Conservation (phyloP, 2,888 invertebrate genomes). For the Archips xylosteana region DNA sequence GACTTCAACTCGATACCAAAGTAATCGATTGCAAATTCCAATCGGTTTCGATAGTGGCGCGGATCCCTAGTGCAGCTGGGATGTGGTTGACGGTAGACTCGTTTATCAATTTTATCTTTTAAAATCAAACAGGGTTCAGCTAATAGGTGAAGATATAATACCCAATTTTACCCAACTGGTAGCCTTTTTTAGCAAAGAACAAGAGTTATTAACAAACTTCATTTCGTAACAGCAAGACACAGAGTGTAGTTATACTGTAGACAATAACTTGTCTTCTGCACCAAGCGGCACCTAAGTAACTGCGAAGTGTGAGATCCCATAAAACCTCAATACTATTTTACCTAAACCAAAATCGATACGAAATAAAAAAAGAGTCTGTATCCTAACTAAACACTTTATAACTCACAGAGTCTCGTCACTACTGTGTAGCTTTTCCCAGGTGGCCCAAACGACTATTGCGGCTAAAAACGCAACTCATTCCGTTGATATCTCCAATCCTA, state of each 20-base stretch:
- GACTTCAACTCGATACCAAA: slow-evolving; percentile 8
- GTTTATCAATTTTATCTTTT: not conserved
- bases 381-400: slow-evolving; percentile 2
- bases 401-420: slow-evolving; percentile 17
- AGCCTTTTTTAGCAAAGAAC: not conserved
- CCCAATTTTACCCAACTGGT: not conserved
- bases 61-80: not conserved
- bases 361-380: not conserved
- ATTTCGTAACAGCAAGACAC: not conserved
- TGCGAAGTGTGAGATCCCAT: not conserved
- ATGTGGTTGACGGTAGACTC: not conserved
- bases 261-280: not conserved
- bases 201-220: not conserved
- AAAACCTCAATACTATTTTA: not conserved
- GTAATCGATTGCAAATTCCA: slow-evolving; percentile 5
- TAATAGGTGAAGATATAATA: not conserved
- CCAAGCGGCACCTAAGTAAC: not conserved
- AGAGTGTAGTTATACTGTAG: not conserved
- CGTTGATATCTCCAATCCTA: slow-evolving; percentile 53
- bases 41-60: not conserved
- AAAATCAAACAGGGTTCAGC: not conserved
- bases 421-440: slow-evolving; percentile 54
- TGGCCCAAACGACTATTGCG: slow-evolving; percentile 60
- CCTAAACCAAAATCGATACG: not conserved
- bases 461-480: slow-evolving; percentile 63